These are phyloP conservation scores for Rhamnusium bicolor DNA, from an alignment of 2,888 invertebrate species.

Conservation along the genomic window DNA sequence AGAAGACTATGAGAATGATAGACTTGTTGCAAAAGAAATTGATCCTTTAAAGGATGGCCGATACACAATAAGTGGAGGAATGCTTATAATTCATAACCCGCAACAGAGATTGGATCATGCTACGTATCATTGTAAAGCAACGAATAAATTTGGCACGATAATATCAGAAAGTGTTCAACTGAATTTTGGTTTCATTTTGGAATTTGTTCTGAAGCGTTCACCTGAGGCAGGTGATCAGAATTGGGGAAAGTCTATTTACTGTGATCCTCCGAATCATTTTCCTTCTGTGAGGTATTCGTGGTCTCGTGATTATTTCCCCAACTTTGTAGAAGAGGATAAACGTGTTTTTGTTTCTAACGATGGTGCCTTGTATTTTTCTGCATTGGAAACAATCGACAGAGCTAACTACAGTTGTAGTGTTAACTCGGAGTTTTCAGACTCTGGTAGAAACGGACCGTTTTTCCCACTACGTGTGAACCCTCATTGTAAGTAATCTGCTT, in stretches of 20 bases:
- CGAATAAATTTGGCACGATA: slow-evolving; percentile 91
- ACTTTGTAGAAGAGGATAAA: slow-evolving; percentile 94
- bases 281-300: slow-evolving; percentile 92
- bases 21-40: slow-evolving; percentile 80
- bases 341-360: slow-evolving; percentile 95
- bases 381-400: slow-evolving; percentile 90
- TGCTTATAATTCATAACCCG: slow-evolving; percentile 89
- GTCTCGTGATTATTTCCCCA: slow-evolving; percentile 91
- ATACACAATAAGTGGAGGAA: slow-evolving; percentile 93
- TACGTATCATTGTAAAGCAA: slow-evolving; percentile 92
- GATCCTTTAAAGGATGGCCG: slow-evolving; percentile 83
- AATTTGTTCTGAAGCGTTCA: slow-evolving; percentile 91
- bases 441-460: slow-evolving; percentile 92
- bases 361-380: slow-evolving; percentile 95
- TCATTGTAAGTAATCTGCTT: slow-evolving; percentile 78
- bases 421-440: slow-evolving; percentile 88
- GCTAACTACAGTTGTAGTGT: slow-evolving; percentile 95
- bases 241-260: slow-evolving; percentile 94
- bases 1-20: slow-evolving; percentile 89
- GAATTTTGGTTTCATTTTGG: slow-evolving; percentile 91
- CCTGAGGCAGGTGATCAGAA: slow-evolving; percentile 90
- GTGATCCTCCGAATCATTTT: slow-evolving; percentile 94
- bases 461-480: slow-evolving; percentile 87
- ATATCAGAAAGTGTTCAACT: slow-evolving; percentile 90
- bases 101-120: slow-evolving; percentile 87